phyloP scores from a whole-genome alignment of 1,140 invertebrate genomes.

The Brachionus angularis region DNA sequence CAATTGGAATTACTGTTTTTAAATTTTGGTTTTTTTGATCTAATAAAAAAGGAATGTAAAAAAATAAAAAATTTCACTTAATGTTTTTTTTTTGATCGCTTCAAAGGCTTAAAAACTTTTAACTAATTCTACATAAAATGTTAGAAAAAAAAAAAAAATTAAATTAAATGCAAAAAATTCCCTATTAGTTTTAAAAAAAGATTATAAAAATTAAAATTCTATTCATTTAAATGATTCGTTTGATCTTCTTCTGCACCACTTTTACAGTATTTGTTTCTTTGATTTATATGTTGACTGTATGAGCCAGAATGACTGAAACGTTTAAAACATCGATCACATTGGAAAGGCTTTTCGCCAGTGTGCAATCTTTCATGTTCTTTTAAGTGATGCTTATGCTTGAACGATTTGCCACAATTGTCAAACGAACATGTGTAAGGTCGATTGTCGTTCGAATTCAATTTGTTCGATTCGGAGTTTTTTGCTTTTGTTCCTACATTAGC shows the following conservation, averaged over 20 bases:
- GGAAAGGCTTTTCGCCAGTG: slow-evolving; percentile 45
- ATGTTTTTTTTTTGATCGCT: too few species aligned
- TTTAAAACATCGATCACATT: slow-evolving; percentile 45
- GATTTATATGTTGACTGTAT: slow-evolving; percentile 43
- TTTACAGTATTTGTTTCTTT: slow-evolving; percentile 43
- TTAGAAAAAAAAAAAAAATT: not conserved
- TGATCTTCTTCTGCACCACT: slow-evolving; percentile 25
- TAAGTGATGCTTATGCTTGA: slow-evolving; percentile 44
- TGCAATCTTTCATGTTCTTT: slow-evolving; percentile 44
- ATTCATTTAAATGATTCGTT: not conserved
- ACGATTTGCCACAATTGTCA: slow-evolving; percentile 44
- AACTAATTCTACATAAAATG: too few species aligned
- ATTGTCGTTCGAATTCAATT: slow-evolving; percentile 26
- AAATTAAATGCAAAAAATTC: slow-evolving; percentile 13
- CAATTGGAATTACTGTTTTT: too few species aligned
- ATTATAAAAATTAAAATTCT: too few species aligned
- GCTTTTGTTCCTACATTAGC: too few species aligned
- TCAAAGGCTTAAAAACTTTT: too few species aligned
- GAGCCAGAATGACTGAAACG: slow-evolving; percentile 44
- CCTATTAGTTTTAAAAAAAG: not conserved
- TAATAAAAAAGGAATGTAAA: slow-evolving; percentile 33
- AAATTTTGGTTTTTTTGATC: too few species aligned
- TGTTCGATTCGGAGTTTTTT: too few species aligned
- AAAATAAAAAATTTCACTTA: slow-evolving; percentile 37
- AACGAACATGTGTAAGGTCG: slow-evolving; percentile 32